A percentile compares a stretch with the other conserved stretches of the same genome.
phyloP scores from a whole-genome alignment of 2,113 vertebrate species.

The Gambusia affinis region DNA sequence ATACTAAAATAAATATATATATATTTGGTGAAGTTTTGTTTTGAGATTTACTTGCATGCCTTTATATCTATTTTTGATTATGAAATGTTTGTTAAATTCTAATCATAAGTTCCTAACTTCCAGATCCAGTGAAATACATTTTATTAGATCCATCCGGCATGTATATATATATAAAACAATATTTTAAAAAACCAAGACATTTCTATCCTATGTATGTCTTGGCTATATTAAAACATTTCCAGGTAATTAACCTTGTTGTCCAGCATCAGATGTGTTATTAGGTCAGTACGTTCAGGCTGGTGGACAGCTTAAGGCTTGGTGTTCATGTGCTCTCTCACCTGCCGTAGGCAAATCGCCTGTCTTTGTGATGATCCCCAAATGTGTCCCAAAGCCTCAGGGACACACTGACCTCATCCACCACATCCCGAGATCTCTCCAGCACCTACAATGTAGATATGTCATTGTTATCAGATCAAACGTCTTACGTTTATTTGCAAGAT shows the following conservation, averaged over 20 bases:
- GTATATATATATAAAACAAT: too few species aligned
- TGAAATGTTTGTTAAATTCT: slow-evolving; percentile 14
- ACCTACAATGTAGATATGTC: slow-evolving; percentile 73
- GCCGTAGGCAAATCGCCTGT: slow-evolving; percentile 86
- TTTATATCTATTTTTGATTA: background rate
- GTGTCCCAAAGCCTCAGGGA: slow-evolving; percentile 87
- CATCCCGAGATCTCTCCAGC: slow-evolving; percentile 85
- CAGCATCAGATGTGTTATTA: slow-evolving; percentile 50
- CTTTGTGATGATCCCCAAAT: slow-evolving; percentile 90
- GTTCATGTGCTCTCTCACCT: slow-evolving; percentile 70
- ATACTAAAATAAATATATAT: background rate
- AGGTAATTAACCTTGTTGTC: slow-evolving; percentile 27
- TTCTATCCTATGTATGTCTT: background rate
- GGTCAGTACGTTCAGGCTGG: slow-evolving; percentile 41
- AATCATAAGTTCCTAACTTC: background rate
- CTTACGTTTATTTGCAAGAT: slow-evolving; percentile 4
- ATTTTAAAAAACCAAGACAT: too few species aligned
- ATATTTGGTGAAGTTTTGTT: slow-evolving; percentile 10
- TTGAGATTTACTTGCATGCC: slow-evolving; percentile 7
- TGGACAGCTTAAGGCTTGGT: background rate
- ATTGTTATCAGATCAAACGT: slow-evolving; percentile 10
- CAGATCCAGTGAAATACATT: background rate
- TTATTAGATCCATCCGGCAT: background rate
- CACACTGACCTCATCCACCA: slow-evolving; percentile 87
- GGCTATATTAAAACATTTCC: slow-evolving; percentile 13